Evolutionary conservation across 2,888 invertebrate genomes (phyloP).

Genomic region (Brachyptera risi): DNA sequence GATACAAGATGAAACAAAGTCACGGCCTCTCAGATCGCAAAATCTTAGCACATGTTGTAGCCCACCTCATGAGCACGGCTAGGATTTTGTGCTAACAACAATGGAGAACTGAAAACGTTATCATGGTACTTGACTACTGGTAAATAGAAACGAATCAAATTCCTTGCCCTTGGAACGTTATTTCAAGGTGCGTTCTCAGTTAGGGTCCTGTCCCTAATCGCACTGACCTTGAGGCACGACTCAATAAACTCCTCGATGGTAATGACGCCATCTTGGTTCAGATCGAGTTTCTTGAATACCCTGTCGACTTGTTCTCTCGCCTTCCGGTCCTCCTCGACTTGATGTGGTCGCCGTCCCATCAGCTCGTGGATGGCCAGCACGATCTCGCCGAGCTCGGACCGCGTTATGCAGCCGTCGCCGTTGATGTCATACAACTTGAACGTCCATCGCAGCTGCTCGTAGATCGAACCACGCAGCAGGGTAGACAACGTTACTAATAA

Average conservation of each 20-base stretch:
- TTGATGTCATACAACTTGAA: slow-evolving; percentile 95
- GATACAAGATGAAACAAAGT: too few relatives aligned
- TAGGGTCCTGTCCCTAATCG: too few relatives aligned
- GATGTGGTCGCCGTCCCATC: slow-evolving; percentile 72
- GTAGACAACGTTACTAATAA: slow-evolving; percentile 90
- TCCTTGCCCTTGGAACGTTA: too few relatives aligned
- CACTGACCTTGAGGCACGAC: slow-evolving; percentile 88
- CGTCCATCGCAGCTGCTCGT: slow-evolving; percentile 94
- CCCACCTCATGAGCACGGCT: too few relatives aligned
- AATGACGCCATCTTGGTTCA: slow-evolving; percentile 90
- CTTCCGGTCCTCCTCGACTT: slow-evolving; percentile 77
- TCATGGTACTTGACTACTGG: too few relatives aligned
- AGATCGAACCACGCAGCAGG: slow-evolving; percentile 84
- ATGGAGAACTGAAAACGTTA: too few relatives aligned
- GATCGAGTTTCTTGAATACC: slow-evolving; percentile 84
- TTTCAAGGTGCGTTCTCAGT: too few relatives aligned
- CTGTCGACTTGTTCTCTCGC: slow-evolving; percentile 84
- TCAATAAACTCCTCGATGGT: slow-evolving; percentile 94
- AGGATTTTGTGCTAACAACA: too few relatives aligned
- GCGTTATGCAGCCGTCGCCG: slow-evolving; percentile 92
- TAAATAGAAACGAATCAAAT: too few relatives aligned
- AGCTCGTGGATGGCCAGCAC: slow-evolving; percentile 89
- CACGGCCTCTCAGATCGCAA: too few relatives aligned
- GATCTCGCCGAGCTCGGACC: slow-evolving; percentile 84
- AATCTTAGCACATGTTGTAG: too few relatives aligned